A percentile compares a stretch with the other conserved stretches of the same genome.
These are phyloP conservation scores for Oxyteleia sp. DNA, from an alignment of 2,888 invertebrate genomes.

Conservation along the genomic window DNA sequence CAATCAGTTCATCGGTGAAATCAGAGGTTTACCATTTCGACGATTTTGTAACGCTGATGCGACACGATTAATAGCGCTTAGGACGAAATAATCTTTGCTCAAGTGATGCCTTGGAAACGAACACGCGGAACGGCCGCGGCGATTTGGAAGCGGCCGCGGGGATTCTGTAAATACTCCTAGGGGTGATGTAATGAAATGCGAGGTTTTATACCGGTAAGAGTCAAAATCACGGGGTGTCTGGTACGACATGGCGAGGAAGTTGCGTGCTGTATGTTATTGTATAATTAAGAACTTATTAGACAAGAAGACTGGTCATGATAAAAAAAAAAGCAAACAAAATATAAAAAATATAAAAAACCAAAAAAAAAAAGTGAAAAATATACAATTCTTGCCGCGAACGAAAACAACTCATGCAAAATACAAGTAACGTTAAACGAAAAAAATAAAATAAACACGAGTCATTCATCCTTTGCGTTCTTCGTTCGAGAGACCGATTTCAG, in stretches of 20 bases:
- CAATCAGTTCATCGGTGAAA: no score
- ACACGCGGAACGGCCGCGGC: slow-evolving; percentile 70
- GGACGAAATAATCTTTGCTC: slow-evolving; percentile 82
- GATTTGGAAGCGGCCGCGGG: slow-evolving; percentile 77
- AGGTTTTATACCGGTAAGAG: slow-evolving; percentile 74
- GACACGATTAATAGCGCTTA: slow-evolving; percentile 34
- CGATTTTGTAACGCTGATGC: background rate
- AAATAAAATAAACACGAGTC: background rate
- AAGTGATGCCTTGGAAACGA: slow-evolving; percentile 84
- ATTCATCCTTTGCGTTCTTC: slow-evolving; percentile 51
- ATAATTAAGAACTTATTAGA: slow-evolving; percentile 73
- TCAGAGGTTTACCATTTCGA: background rate
- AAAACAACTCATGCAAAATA: slow-evolving; percentile 27
- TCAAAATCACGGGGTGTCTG: slow-evolving; percentile 74
- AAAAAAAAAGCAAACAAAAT: no score
- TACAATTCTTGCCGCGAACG: slow-evolving; percentile 58
- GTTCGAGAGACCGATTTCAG: slow-evolving; percentile 47
- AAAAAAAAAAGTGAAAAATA: slow-evolving; percentile 46
- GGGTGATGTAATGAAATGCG: slow-evolving; percentile 72
- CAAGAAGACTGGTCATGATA: slow-evolving; percentile 75
- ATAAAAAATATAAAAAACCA: slow-evolving; percentile 41
- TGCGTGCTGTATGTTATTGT: slow-evolving; percentile 75
- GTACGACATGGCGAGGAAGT: slow-evolving; percentile 74
- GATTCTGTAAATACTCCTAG: slow-evolving; percentile 79
- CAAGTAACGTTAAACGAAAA: slow-evolving; percentile 7